phyloP scores from a whole-genome alignment of 2,888 invertebrate species.

The Salpingus planirostris region DNA sequence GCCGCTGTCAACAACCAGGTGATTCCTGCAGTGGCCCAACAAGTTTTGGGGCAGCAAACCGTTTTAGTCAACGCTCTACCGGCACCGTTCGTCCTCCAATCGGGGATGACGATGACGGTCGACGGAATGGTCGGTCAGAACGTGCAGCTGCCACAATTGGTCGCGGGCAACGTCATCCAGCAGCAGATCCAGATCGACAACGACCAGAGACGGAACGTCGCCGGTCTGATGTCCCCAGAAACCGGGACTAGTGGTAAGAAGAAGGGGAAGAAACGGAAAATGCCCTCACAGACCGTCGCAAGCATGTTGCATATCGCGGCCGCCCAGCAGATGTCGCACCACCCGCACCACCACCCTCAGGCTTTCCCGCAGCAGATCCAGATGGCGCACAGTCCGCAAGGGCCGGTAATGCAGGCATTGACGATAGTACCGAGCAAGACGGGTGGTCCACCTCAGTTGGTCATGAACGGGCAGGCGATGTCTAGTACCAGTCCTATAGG shows the following conservation, averaged over 20 bases:
- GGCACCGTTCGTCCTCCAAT: slow-evolving; percentile 70
- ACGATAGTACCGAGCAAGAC: slow-evolving; percentile 71
- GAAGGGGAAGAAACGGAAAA: slow-evolving; percentile 62
- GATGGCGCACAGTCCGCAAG: slow-evolving; percentile 55
- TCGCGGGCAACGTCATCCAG: slow-evolving; percentile 55
- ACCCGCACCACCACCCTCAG: slow-evolving; percentile 43
- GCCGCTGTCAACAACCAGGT: slow-evolving; percentile 50
- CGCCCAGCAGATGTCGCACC: slow-evolving; percentile 41
- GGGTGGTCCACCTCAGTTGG: slow-evolving; percentile 62
- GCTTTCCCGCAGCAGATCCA: slow-evolving; percentile 68
- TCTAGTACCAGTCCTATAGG: slow-evolving; percentile 51
- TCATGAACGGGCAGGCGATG: slow-evolving; percentile 62
- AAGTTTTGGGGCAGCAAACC: slow-evolving; percentile 65
- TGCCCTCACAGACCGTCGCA: slow-evolving; percentile 57
- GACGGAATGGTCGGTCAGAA: slow-evolving; percentile 58
- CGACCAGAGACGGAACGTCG: slow-evolving; percentile 40
- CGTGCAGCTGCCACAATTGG: slow-evolving; percentile 60
- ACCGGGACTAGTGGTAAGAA: too few species aligned
- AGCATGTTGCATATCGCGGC: slow-evolving; percentile 59
- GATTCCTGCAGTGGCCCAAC: slow-evolving; percentile 47
- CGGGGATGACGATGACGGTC: slow-evolving; percentile 62
- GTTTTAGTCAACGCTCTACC: slow-evolving; percentile 74
- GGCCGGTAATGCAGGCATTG: slow-evolving; percentile 64
- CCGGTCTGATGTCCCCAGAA: slow-evolving; percentile 60
- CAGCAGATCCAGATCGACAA: slow-evolving; percentile 48